These are phyloP conservation scores for Wasmannia auropunctata DNA, from an alignment of 1,140 invertebrate species.

Conservation along the genomic window DNA sequence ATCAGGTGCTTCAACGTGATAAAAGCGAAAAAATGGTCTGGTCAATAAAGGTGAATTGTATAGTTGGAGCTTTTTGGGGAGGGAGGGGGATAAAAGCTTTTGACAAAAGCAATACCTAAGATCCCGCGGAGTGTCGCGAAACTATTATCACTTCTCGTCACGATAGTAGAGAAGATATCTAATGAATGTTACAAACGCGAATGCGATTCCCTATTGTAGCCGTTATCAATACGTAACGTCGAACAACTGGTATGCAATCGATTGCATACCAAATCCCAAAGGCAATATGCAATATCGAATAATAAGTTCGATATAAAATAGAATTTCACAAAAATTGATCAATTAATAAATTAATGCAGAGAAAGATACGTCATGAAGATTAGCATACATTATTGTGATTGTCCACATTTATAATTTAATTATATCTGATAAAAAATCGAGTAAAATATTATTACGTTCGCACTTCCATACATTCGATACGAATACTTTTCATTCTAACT, in stretches of 20 bases:
- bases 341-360: neutral
- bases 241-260: neutral
- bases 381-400: neutral
- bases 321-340: neutral
- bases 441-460: neutral
- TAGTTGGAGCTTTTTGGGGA: neutral
- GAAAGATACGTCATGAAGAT: too few relatives aligned
- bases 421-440: neutral
- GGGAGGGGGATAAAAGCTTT: too few relatives aligned
- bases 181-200: conserved; percentile 24
- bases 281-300: neutral
- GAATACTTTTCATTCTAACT: neutral
- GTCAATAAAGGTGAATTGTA: neutral
- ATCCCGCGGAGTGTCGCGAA: neutral
- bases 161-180: conserved; percentile 18
- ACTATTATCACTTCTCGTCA: conserved; percentile 1
- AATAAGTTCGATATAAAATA: neutral
- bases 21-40: neutral
- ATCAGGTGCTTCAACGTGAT: neutral
- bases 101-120: conserved; percentile 21
- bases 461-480: neutral
- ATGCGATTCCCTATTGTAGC: neutral
- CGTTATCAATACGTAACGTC: conserved; percentile 8
- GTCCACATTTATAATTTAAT: neutral
- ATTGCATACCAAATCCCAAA: neutral